These are phyloP conservation scores for Cerastis leucographa DNA, from an alignment of 2,888 invertebrate species.

Conservation along the genomic window DNA sequence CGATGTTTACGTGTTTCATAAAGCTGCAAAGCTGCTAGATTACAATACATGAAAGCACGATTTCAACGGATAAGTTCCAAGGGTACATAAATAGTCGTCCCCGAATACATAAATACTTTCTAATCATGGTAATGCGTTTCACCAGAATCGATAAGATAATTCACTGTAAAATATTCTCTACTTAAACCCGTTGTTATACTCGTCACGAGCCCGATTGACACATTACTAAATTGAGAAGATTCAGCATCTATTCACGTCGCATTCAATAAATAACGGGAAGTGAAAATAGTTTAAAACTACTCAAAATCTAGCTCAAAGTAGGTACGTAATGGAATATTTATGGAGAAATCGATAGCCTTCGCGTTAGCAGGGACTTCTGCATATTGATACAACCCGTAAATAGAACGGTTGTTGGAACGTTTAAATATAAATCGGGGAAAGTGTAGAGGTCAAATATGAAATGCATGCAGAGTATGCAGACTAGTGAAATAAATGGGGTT, in stretches of 20 bases:
- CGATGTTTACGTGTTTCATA: neutral
- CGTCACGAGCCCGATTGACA: conserved; percentile 17
- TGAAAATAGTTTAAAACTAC: conserved; percentile 49
- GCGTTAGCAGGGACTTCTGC: conserved; percentile 4
- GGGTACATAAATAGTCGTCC: conserved; percentile 32
- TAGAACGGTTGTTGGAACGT: conserved; percentile 12
- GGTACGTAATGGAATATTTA: conserved; percentile 48
- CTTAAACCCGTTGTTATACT: conserved; percentile 36
- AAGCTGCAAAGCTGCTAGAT: too few relatives aligned
- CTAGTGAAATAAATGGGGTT: conserved; percentile 35
- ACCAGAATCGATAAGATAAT: conserved; percentile 40
- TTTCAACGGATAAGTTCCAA: neutral
- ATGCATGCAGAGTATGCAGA: conserved; percentile 21
- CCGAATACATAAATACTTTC: conserved; percentile 40
- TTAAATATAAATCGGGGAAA: conserved; percentile 23
- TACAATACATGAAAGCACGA: neutral
- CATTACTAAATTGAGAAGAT: conserved; percentile 52
- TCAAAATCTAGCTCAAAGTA: conserved; percentile 44
- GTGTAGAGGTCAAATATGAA: conserved; percentile 40
- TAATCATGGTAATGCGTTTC: conserved; percentile 44
- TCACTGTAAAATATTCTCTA: conserved; percentile 44
- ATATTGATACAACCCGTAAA: conserved; percentile 34
- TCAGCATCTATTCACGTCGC: conserved; percentile 50
- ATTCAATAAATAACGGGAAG: conserved; percentile 56
- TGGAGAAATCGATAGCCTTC: conserved; percentile 46